Base-by-base conservation (phyloP, 2,888 invertebrate genomes). In the Helicoverpa assulta region DNA sequence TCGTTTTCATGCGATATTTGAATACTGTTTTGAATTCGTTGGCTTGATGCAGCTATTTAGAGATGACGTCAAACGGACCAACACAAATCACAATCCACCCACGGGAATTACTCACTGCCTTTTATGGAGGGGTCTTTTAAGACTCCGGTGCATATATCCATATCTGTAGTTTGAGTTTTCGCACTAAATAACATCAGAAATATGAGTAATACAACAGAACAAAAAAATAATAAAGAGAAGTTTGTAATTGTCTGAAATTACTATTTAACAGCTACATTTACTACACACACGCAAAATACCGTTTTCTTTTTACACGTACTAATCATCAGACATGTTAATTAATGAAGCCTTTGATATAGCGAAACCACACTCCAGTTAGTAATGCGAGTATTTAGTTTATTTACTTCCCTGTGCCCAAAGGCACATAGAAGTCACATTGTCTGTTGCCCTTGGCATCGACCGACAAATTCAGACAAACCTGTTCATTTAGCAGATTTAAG, bases 391-490 rank as follows among this genome's bases (percentile, higher is more conserved):
- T 82, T 85, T 85, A 86, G 92, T 92, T 91, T 92, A 87, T 93
- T 93, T 92, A 92, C 93, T 91, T 86, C 86, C 70, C 86, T 80
- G 79, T 75, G 81, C 86, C 66, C 91, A 94, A 94, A 92, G 94
- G 87, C 95, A 87, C 91, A 90, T 92, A 90, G 88, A 93, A 92
- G 94, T 95, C 92, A 94, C 94, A 90, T 94, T 94, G 94, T 89
- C 92, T 92, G 88, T 73, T 88, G 91, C 89, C 92, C 91, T 88
- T 89, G 91, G 81, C 86, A 84, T 85, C 87, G 85, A 84, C 82
- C 85, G 84, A 68, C 76, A 81, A 77, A 79, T 70, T 79, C 76
- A 80, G 85, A 77, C 78, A 72, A 82, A 81, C 83, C 81, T 81
- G 85, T 81, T 79, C 82, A 81, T 84, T 83, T 78, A 80, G 63